Evolutionary conservation across 2,797 vertebrate genomes (phyloP).

Genomic region (Typhlichthys eigenmanni): DNA sequence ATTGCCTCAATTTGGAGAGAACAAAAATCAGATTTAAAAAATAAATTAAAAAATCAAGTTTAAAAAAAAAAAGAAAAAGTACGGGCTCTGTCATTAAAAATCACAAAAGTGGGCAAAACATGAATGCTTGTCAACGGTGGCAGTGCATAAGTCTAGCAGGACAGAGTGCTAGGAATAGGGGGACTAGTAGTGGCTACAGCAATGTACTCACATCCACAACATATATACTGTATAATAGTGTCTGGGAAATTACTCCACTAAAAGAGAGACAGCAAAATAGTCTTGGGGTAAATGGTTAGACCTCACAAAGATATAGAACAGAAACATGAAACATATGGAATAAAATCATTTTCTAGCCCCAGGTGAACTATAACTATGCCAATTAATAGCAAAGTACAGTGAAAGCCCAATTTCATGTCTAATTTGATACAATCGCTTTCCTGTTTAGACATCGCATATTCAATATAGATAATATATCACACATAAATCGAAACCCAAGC

Average conservation of each 20-base stretch:
- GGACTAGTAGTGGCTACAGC: slow-evolving; percentile 89
- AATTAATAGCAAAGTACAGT: neutral
- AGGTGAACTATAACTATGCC: slow-evolving; percentile 2
- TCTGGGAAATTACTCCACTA: slow-evolving; percentile 97
- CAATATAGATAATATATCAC: slow-evolving; percentile 33
- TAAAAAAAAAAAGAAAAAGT: slow-evolving; percentile 11
- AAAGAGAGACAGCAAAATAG: slow-evolving; percentile 94
- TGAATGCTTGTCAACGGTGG: slow-evolving; percentile 90
- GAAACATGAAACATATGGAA: slow-evolving; percentile 84
- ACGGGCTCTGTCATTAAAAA: neutral
- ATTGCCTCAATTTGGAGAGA: slow-evolving; percentile 69
- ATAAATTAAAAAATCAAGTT: slow-evolving; percentile 3
- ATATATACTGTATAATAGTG: slow-evolving; percentile 90
- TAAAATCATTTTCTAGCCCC: slow-evolving; percentile 55
- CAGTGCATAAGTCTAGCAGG: slow-evolving; percentile 90
- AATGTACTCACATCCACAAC: slow-evolving; percentile 98
- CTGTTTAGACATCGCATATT: slow-evolving; percentile 12
- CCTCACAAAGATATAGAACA: slow-evolving; percentile 83
- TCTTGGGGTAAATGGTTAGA: slow-evolving; percentile 89
- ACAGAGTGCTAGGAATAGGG: slow-evolving; percentile 91
- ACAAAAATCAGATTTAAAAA: slow-evolving; percentile 20
- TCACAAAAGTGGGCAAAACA: slow-evolving; percentile 51
- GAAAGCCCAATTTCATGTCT: slow-evolving; percentile 36
- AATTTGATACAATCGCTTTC: neutral
- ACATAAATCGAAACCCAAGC: slow-evolving; percentile 76